Base-by-base conservation (phyloP, 2,113 vertebrate genomes). In the Cheilinus undulatus region DNA sequence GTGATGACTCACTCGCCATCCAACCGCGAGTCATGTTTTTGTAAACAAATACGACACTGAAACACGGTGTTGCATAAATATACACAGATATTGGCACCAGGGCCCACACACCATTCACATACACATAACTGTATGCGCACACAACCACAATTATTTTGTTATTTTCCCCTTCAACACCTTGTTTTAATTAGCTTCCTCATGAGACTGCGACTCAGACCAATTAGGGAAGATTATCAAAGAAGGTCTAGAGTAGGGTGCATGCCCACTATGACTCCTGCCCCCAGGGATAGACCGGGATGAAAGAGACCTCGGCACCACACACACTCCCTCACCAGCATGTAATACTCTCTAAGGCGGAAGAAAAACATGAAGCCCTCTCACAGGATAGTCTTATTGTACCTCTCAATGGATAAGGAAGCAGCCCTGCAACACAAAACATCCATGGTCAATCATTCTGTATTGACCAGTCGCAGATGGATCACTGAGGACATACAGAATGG, bases 141-240 rank as follows among this genome's bases (percentile, higher is more conserved):
- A 71, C 36, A 68, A 38, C 77, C 77, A 89, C 68, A 75, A 65
- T 80, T 81, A 88, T 86, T 86, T 83, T 73, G 88, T 85, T 88
- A 79, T 85, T 86, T 86, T 86, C 73, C 76, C 72, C 83, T 78
- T 83, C 80, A 86, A 88, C 88, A 90, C 84, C 85, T 91, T 88
- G 86, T 89, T 93, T 91, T 93, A 92, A 93, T 93, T 92, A 92
- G 87, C 83, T 83, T 82, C 74, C 90, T 92, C 91, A 59, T 74
- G 90, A 89, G 92, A 90, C 78, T 38, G 66, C 68, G 43, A 84
- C 83, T 88, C 79, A 70, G 80, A 89, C 89, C 90, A 92, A 93
- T 93, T 92, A 92, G 78, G 51, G 61, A 61, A 85, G 79, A 87
- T 91, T 92, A 92, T 93, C 91, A 92, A 93, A 92, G 91, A 67